Evolutionary conservation across 2,797 vertebrate genomes (phyloP).

Genomic region (Macropodus opercularis): DNA sequence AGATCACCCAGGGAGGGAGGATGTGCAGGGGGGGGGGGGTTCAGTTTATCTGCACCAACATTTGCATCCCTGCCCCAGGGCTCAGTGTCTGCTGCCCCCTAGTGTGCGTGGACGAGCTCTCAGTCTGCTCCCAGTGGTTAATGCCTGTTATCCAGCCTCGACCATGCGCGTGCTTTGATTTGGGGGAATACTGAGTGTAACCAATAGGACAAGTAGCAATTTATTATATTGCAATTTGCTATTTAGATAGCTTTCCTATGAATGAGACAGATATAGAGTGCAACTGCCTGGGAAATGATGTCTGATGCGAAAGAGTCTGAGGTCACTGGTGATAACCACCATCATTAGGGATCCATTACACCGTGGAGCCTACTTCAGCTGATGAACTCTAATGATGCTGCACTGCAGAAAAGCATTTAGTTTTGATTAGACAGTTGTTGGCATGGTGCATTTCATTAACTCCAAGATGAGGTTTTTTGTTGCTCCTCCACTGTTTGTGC

Average conservation of each 20-base stretch:
- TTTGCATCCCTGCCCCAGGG: constrained; percentile 45
- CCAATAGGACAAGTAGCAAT: constrained; percentile 53
- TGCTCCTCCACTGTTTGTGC: constrained; percentile 47
- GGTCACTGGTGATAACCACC: constrained; percentile 67
- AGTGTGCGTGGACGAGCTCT: constrained; percentile 53
- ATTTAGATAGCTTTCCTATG: constrained; percentile 46
- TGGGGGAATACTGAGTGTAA: constrained; percentile 55
- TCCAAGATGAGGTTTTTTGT: constrained; percentile 68
- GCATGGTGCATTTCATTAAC: constrained; percentile 75
- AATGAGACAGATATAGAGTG: constrained; percentile 60
- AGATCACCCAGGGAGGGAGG: constrained; percentile 38
- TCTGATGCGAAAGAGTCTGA: constrained; percentile 56
- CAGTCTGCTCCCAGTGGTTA: constrained; percentile 28
- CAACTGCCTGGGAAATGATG: constrained; percentile 58
- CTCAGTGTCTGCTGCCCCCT: constrained; percentile 79
- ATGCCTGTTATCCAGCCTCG: constrained; percentile 39
- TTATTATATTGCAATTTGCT: constrained; percentile 57
- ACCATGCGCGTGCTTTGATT: constrained; percentile 49
- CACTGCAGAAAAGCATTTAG: constrained; percentile 67
- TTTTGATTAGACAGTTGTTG: constrained; percentile 75
- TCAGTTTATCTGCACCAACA: constrained; percentile 39
- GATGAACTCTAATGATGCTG: constrained; percentile 67
- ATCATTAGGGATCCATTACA: constrained; percentile 74
- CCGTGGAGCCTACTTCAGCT: constrained; percentile 56
- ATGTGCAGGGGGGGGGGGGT: background rate